Percentiles rank a stretch among this genome's conserved stretches.
These are phyloP conservation scores for Protonibea diacanthus DNA, from an alignment of 2,797 vertebrate species.

Conservation along the genomic window DNA sequence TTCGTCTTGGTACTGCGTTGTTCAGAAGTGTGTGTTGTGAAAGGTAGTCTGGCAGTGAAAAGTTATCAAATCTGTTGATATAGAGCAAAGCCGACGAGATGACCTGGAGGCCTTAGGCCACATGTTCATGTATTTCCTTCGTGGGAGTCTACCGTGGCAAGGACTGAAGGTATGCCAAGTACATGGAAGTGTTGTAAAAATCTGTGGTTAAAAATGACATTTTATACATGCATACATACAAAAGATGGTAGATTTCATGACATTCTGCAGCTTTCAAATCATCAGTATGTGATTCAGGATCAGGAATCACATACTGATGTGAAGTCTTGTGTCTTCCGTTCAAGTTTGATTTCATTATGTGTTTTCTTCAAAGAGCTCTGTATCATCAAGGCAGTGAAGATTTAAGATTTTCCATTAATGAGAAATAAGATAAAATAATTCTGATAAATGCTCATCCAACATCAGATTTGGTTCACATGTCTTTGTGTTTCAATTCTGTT, in stretches of 20 bases:
- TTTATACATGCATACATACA: neutral
- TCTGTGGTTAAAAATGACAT: neutral
- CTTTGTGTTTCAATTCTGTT: slow-evolving; percentile 32
- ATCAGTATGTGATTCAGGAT: neutral
- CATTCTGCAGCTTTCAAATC: neutral
- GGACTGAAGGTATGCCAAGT: slow-evolving; percentile 92
- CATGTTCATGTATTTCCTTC: slow-evolving; percentile 99
- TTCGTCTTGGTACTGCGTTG: neutral
- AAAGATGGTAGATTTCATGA: neutral
- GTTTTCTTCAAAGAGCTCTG: neutral
- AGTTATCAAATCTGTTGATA: slow-evolving; percentile 52
- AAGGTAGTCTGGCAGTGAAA: slow-evolving; percentile 31
- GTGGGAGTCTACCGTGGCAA: slow-evolving; percentile 99
- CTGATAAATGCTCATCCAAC: neutral
- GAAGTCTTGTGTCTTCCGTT: neutral
- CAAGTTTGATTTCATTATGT: neutral
- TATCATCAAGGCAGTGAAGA: neutral
- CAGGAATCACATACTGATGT: too few species aligned
- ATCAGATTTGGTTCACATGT: neutral
- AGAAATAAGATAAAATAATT: neutral
- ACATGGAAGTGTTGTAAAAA: slow-evolving; percentile 9
- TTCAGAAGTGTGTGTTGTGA: neutral
- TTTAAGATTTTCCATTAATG: neutral
- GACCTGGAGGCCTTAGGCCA: slow-evolving; percentile 99
- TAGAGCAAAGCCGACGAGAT: slow-evolving; percentile 98